Conservation (phyloP, 2,797 vertebrate genomes). For the Catamblyrhynchus diadema region DNA sequence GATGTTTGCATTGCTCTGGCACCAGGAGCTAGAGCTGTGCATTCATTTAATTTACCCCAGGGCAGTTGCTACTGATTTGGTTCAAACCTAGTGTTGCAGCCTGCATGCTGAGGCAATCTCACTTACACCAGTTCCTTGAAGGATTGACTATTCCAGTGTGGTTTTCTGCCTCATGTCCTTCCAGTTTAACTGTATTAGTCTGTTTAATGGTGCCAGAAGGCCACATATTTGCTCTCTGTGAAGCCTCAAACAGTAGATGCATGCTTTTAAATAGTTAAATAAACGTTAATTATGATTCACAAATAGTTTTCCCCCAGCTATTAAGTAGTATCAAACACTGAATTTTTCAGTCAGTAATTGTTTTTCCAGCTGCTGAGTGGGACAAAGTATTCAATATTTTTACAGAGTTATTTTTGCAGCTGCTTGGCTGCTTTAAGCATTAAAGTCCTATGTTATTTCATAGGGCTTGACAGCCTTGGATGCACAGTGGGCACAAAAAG, state of each 20-base stretch:
- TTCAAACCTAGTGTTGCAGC: not conserved
- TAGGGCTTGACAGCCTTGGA: not conserved
- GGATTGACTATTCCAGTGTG: not conserved
- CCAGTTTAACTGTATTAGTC: not conserved
- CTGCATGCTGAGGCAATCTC: not conserved
- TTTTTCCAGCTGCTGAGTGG: constrained; percentile 43
- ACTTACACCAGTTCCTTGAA: not conserved
- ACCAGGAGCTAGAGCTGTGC: not conserved
- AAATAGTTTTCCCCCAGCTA: constrained; percentile 47
- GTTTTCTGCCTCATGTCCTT: not conserved
- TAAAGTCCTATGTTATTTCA: not conserved
- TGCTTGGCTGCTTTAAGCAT: not conserved
- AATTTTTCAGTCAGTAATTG: constrained; percentile 63
- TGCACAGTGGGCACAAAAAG: constrained; percentile 8
- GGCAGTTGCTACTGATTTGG: not conserved
- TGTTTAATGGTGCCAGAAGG: constrained; percentile 27
- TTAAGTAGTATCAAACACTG: constrained; percentile 44
- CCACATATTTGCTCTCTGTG: not conserved
- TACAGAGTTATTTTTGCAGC: constrained; percentile 55
- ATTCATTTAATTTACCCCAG: not conserved
- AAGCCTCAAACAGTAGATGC: constrained; percentile 27
- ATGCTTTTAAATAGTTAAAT: constrained; percentile 45
- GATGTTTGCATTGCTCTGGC: not conserved
- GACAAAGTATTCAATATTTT: constrained; percentile 47
- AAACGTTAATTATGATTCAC: constrained; percentile 60